Evolutionary conservation across 2,888 invertebrate genomes (phyloP), one percentile per base, ranked within the genome.

Genomic region (Xestia xanthographa): DNA sequence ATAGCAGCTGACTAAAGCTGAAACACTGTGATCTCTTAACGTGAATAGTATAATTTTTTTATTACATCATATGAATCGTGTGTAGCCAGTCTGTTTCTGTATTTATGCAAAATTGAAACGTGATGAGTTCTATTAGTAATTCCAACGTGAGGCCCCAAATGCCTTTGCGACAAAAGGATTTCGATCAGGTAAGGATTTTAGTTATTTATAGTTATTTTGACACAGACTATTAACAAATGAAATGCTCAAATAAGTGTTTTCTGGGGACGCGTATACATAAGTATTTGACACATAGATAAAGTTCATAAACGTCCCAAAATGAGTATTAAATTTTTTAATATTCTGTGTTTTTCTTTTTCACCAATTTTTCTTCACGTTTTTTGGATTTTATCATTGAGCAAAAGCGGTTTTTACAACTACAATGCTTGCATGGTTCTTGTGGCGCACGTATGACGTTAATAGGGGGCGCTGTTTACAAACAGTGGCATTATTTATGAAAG

Each of bases 111-210:
- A n/a, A 77, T 87, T 87, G 84, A 93, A 79, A 75, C 68, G 75
- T 60, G 5, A 94, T 94, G 94, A 94, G 93, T 84, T 92, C 92
- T 1, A 90, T 91, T 72, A 92, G 92, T 84, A 92, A 92, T 41
- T 86, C 89, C 26, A 91, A 84, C 73, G 82, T 83, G 62, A 91
- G 94, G 82, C 93, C 94, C 22, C 94, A 97, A 82, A 96, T 97
- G 88, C 97, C 97, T 74, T 94, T 98, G 81, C 97, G 98, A 91
- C 98, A 98, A 90, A 98, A 98, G 89, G 98, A 98, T 92, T 97
- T 99, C 89, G 98, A 98, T 94, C 98, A 97, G 95, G 97, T 97
- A 86, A 93, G 89, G 83, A 77, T 79, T 85, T 72, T 80, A 80
- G 78, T 84, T 58, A 45, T 38, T 29, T 63, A 67, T 80, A 43